These are phyloP conservation scores for Brachyistius frenatus DNA, from an alignment of 2,113 vertebrate species.

Conservation along the genomic window DNA sequence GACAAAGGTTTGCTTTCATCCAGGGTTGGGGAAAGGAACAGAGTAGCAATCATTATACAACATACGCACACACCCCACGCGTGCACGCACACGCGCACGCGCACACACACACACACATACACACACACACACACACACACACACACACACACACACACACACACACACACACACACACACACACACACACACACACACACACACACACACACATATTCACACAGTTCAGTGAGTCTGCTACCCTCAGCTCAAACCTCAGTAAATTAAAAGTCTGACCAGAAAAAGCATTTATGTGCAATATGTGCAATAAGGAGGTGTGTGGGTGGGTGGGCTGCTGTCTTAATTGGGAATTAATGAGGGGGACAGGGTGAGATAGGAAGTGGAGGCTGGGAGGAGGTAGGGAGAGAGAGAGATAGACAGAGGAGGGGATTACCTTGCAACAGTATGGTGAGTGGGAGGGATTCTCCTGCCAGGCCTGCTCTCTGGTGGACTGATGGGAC, in stretches of 20 bases:
- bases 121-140: constrained; percentile 49
- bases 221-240: constrained; percentile 68
- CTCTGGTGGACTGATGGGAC: constrained; percentile 53
- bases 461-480: constrained; percentile 61
- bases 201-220: constrained; percentile 28
- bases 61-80: constrained; percentile 45
- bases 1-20: constrained; percentile 82
- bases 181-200: constrained; percentile 29
- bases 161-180: not conserved
- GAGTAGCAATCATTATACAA: constrained; percentile 76
- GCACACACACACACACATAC: constrained; percentile 34
- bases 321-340: constrained; percentile 72
- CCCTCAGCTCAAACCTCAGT: constrained; percentile 74
- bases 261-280: constrained; percentile 78
- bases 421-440: constrained; percentile 68
- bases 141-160: constrained; percentile 31
- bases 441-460: constrained; percentile 69
- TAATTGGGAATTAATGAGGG: constrained; percentile 85
- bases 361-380: constrained; percentile 56
- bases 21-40: constrained; percentile 59
- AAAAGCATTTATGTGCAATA: constrained; percentile 73
- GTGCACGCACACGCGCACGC: constrained; percentile 32
- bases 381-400: constrained; percentile 18
- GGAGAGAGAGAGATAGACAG: constrained; percentile 11
- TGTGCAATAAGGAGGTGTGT: constrained; percentile 72